phyloP scores from a whole-genome alignment of 2,888 invertebrate genomes.

The Philopedon plagiatum region DNA sequence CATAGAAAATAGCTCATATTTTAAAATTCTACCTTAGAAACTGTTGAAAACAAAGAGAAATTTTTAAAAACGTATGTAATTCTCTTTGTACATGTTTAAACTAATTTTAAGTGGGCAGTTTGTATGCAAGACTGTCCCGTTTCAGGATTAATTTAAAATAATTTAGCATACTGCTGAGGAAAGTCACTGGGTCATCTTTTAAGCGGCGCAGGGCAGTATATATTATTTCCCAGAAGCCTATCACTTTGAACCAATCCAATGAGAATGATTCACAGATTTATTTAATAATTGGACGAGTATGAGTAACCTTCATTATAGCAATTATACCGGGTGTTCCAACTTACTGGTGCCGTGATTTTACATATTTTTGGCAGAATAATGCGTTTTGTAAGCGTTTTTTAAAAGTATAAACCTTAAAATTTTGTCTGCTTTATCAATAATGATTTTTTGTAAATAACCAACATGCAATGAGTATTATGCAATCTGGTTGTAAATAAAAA shows the following conservation, averaged over 20 bases:
- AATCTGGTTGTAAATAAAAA: too few species aligned
- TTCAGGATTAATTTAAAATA: conserved; percentile 47
- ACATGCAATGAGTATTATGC: too few species aligned
- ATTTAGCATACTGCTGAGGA: conserved; percentile 42
- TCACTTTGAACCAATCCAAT: conserved; percentile 14
- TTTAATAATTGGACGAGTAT: conserved; percentile 19
- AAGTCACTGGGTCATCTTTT: conserved; percentile 46
- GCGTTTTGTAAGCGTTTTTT: too few species aligned
- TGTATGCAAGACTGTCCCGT: conserved; percentile 33
- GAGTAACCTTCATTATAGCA: conserved; percentile 8
- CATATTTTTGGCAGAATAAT: too few species aligned
- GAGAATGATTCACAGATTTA: conserved; percentile 32
- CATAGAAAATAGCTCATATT: conserved; percentile 18
- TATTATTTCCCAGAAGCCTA: conserved; percentile 27
- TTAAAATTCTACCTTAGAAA: background rate
- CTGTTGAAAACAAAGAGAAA: conserved; percentile 15
- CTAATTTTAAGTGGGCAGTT: conserved; percentile 29
- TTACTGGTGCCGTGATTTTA: background rate
- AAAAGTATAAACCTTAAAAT: too few species aligned
- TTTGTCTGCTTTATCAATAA: too few species aligned
- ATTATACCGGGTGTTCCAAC: background rate
- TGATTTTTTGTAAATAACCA: too few species aligned
- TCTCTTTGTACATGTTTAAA: conserved; percentile 33
- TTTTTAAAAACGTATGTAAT: background rate
- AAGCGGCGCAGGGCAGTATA: conserved; percentile 28